Base-by-base conservation (phyloP, 2,113 vertebrate genomes). In the Clupea harengus region DNA sequence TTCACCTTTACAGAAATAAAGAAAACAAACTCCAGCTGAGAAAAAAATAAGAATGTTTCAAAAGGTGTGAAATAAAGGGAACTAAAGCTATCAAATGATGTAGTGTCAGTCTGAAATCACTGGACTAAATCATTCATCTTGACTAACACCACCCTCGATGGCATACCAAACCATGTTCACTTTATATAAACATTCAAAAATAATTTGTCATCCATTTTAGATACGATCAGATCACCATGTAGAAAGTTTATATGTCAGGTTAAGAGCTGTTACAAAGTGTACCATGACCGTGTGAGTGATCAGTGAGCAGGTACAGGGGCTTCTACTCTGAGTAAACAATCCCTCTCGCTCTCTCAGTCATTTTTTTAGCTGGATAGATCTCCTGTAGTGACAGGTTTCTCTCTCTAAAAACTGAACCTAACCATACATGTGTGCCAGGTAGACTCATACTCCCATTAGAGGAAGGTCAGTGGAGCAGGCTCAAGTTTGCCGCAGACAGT, bases 31-130 rank as follows among this genome's bases (percentile, higher is more conserved):
- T 39, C 39, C 39, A 2, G 39, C 39, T 39, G 39, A 39, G 39
- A 78, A 75, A 17, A 39, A 13, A 32, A 15, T 0, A 13, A 46
- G 47, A 54, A 85, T 85, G 47, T 50, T 52, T 85, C 81, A 72
- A 45, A 82, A 17, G 47, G 13, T 84, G 46, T 86, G 0, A 54
- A 87, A 84, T 84, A 82, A 85, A 85, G 18, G 22, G 50, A 85
- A 85, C 22, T 39, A 1, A 22, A 85, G 49, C 52, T 6, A 32
- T 39, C 45, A 17, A 75, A 13, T 17, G 18, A 60, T 20, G 44
- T 32, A 78, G 6, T 67, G 72, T 39, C 64, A 32, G 2, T 18
- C 22, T 60, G 18, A 60, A 6, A 22, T 22, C 18, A 22, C 54
- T 60, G 54, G 54, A 60, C 20, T 20, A 49, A 49, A n/a, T 22